Conservation (phyloP, 1,140 invertebrate genomes). For the Pseudoatta argentina region DNA sequence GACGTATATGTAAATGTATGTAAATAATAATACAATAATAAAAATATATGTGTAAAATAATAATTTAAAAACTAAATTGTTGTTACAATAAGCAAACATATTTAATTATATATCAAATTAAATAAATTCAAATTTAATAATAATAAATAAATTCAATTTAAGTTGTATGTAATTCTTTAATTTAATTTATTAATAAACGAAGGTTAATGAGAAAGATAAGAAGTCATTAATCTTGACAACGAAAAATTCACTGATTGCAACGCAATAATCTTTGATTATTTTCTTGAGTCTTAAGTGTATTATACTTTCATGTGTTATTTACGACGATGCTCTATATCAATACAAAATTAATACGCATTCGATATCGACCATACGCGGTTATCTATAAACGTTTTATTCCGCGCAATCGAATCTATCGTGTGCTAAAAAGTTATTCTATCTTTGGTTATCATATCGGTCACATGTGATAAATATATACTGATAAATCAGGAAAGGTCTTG, state of each 20-base stretch:
- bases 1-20: background rate
- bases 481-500: constrained; percentile 14
- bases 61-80: background rate
- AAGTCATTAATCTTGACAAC: constrained; percentile 25
- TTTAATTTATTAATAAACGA: background rate
- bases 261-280: constrained; percentile 15
- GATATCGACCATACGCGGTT: background rate
- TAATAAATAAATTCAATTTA: background rate
- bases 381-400: constrained; percentile 2
- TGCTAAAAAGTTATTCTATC: constrained; percentile 26
- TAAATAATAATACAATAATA: background rate
- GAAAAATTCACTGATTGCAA: background rate
- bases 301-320: constrained; percentile 10
- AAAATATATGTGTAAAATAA: background rate
- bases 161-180: background rate
- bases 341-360: constrained; percentile 27
- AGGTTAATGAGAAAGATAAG: background rate
- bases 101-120: background rate
- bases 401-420: constrained; percentile 22
- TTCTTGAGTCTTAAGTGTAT: background rate
- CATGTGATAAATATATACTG: constrained; percentile 24
- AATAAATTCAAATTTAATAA: background rate
- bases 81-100: background rate
- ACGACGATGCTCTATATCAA: background rate
- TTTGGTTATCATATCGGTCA: constrained; percentile 43